Base-by-base conservation (phyloP, 2,888 invertebrate genomes). In the Drosophila tripunctata region DNA sequence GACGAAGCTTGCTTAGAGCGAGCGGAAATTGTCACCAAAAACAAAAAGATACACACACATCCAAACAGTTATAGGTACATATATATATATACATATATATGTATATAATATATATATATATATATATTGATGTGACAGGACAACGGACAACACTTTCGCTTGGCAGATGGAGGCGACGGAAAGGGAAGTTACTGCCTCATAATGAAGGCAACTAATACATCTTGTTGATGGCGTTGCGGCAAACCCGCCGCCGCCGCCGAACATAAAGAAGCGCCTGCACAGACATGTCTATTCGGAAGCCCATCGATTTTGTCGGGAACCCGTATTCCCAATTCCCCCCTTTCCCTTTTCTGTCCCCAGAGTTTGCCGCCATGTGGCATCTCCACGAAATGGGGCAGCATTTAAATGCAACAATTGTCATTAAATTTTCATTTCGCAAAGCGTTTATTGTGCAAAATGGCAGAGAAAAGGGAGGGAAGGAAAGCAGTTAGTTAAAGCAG, bases 381-480 rank as follows among this genome's bases (percentile, higher is more conserved):
- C 62, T 47, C 31, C 64, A 14, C 21, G 38, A 85, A 81, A 75
- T 87, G 78, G 82, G 67, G 45, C 73, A 86, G 41, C 75, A 78
- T 82, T 81, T 87, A 83, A 86, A 86, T 82, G 88, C 82, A 88
- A 88, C 88, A 82, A 88, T 82, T 82, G 84, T 68, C 76, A 86
- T 88, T 80, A 57, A 78, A 87, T 67, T 71, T 85, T 74, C 56
- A 68, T 41, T 27, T 35, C 27, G 35, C 33, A 10, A 51, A 47
- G 15, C 24, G 52, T 35, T 75, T 65, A 58, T 63, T 63, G 55
- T 14, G 35, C 4, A 1, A 27, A 12, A 1, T 5, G 10, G 5
- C 1, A 31, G 15, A 30, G 4, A 6, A 36, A 27, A 14, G 0
- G 10, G 27, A 10, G 27, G 4, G 3, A 5, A 4, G 1, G 27